Base-by-base conservation (phyloP, 2,888 invertebrate genomes). In the Caenorhabditis virilis region DNA sequence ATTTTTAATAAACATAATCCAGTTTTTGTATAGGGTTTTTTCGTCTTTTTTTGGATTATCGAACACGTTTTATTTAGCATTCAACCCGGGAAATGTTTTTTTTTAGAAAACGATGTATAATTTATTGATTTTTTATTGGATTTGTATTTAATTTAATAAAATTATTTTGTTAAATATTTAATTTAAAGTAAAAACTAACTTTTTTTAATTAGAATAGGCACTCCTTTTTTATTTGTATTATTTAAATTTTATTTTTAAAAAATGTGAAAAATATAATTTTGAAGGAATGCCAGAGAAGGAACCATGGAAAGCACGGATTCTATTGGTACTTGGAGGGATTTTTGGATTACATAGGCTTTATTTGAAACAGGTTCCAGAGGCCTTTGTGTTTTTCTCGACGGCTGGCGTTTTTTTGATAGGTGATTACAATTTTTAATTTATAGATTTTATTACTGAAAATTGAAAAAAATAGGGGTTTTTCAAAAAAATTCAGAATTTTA, bases 371-470 rank as follows among this genome's bases (percentile, higher is more conserved):
- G 41, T 76, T 33, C 70, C 73, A 33, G 75, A 76, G 38, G 71
- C 76, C 9, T 75, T 76, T 49, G 63, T 76, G 11, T 72, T 66
- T 27, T 66, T 74, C 25, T 75, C 76, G 1, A 76, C 76, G 9
- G 43, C 57, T 18, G 72, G 78, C 35, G 60, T 70, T 0, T 69
- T 76, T 46, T 41, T 75, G 20, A 35, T 75, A 5, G 77, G 74
- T 72, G n/a, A n/a, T n/a, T n/a, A n/a, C n/a, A n/a, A n/a, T n/a
- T n/a, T n/a, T n/a, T n/a, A n/a, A n/a, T n/a, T n/a, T n/a, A 30
- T n/a, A 15, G 20, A 16, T 7, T 16, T 9, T 38, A 4, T 49
- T 49, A 9, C 18, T 22, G 26, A 26, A 55, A 26, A 35, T 16
- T 1, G 52, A 59, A 45, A 30, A 27, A 2, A 36, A 45, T 46